Base-by-base conservation (phyloP, 2,888 invertebrate species). In the Griposia aprilina region DNA sequence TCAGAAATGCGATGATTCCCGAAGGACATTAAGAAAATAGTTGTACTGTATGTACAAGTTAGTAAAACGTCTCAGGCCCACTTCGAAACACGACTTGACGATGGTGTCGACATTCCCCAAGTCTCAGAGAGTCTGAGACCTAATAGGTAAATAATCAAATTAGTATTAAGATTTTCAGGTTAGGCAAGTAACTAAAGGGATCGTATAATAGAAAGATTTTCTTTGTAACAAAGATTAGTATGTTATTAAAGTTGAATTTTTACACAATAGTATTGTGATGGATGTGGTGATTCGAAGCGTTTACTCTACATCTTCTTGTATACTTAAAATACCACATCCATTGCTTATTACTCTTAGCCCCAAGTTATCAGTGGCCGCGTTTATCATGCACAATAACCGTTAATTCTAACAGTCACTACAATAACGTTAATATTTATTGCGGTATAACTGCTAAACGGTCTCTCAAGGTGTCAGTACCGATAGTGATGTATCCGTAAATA, bases 381-480 rank as follows among this genome's bases (percentile, higher is more conserved):
- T 93, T 91, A 89, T 92, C 92, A 91, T 86, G 80, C 71, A 90
- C 92, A 93, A 94, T 95, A 94, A 95, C 88, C 91, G 93, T 96
- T 95, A 94, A 94, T 93, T 93, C 93, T 93, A 95, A 95, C 94
- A 90, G 92, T 88, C 88, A 80, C 87, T 89, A 93, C 95, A 94
- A 94, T 95, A 96, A 95, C 94, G 91, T 91, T 94, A 93, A 92
- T 93, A 95, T 95, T 95, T 94, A 95, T 73, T 74, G 62, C 85
- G 90, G 85, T 90, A 92, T 94, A 93, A 94, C 94, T 83, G 91
- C 93, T 94, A 92, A 92, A 91, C 91, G 92, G 91, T 91, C 91
- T 91, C 92, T 93, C 94, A 92, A 93, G 94, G 93, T 94, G 94
- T 93, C 93, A 93, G 89, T 84, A 83, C 68, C 50, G 85, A 86